Evolutionary conservation across 2,888 invertebrate genomes (phyloP), one percentile per base, ranked within the genome.

Genomic region (Globia sparganii): DNA sequence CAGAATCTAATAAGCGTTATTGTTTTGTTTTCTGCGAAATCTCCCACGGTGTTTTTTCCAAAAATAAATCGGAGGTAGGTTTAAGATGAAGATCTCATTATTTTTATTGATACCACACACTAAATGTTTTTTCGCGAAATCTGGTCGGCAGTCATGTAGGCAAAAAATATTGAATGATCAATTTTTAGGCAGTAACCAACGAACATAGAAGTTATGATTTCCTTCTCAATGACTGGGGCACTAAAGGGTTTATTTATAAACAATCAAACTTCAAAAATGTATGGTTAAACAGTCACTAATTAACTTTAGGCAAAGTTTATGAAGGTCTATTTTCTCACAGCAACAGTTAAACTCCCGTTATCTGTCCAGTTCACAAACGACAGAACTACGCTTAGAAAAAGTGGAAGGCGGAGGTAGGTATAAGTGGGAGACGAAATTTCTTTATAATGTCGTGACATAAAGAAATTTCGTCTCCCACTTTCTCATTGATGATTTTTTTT

Each of bases 51-150:
- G 72, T 28, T 56, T 69, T 56, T 77, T 58, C 65, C 72, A 58
- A 72, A 81, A 82, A 82, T 81, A 77, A 66, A 69, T 43, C 25
- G 34, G 13, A 70, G 34, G 21, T 49, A 69, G 46, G 59, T 62
- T n/a, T 53, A 25, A 56, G 25, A 68, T 6, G 21, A 80, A 80
- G 65, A 40, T 61, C 66, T 70, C 80, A 61, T 75, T 70, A 61
- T 66, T 80, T 62, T 79, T 70, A 65, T 80, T 74, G 43, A 72
- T 72, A 28, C 65, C 34, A 58, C 62, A 13, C 40, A 11, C 43
- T 21, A 13, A 18, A 58, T 34, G 9, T 58, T 78, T 62, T 8
- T 37, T 58, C 49, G 68, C 67, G 67, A 79, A 62, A 67, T 66
- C 31, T 70, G 25, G 46, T 58, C 58, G 58, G 70, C 40, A 49